Evolutionary conservation across 2,888 invertebrate genomes (phyloP).

Genomic region (Xanthorhoe designata): DNA sequence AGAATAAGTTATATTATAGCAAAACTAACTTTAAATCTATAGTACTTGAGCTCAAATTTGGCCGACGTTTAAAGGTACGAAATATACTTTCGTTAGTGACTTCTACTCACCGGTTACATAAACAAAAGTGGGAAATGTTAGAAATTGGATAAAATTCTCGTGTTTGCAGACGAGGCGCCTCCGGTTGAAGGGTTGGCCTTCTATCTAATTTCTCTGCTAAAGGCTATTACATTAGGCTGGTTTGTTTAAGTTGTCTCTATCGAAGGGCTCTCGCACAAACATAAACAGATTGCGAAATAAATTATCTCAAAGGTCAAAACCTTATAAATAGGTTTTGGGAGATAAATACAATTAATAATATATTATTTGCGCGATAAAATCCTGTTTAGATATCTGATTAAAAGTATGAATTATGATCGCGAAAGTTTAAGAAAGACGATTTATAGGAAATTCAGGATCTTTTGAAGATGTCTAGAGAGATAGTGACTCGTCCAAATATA

Average conservation of each 20-base stretch:
- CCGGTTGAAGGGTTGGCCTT: conserved; percentile 48
- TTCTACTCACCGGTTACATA: conserved; percentile 41
- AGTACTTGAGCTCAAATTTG: conserved; percentile 7
- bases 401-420: too few relatives aligned
- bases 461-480: too few relatives aligned
- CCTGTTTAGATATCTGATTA: too few relatives aligned
- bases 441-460: too few relatives aligned
- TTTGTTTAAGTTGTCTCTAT: conserved; percentile 54
- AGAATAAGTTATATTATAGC: background rate
- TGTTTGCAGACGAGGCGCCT: conserved; percentile 55
- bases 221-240: conserved; percentile 58
- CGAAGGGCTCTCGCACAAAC: conserved; percentile 33
- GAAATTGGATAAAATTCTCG: conserved; percentile 61
- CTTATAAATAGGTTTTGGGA: background rate
- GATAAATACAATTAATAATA: background rate
- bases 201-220: conserved; percentile 57
- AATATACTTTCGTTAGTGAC: conserved; percentile 36
- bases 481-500: too few relatives aligned
- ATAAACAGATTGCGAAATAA: conserved; percentile 48
- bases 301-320: conserved; percentile 23
- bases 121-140: conserved; percentile 44
- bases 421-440: too few relatives aligned
- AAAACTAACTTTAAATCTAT: conserved; percentile 15
- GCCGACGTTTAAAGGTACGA: conserved; percentile 11
- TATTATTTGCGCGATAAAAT: too few relatives aligned